Evolutionary conservation across 2,113 vertebrate genomes (phyloP), one percentile per base, ranked within the genome.

Genomic region (Carollia perspicillata): DNA sequence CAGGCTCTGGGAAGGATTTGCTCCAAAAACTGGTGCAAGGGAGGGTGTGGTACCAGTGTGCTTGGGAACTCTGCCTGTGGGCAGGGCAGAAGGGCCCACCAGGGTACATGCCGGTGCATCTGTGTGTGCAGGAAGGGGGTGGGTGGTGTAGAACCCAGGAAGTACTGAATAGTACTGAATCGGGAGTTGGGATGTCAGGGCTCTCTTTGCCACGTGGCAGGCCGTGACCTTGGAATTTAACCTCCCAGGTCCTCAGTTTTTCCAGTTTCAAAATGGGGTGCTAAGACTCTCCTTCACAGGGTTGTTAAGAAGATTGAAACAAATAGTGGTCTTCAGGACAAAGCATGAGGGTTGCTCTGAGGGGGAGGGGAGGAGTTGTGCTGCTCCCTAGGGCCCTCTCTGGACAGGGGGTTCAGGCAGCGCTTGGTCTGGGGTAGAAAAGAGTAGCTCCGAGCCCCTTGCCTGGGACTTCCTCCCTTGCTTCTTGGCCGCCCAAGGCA

Each of bases 401-500:
- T 20, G 65, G 49, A 8, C 51, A 42, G 68, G 12, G 79, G 18
- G 49, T 5, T 65, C 85, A 37, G n/a, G 79, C 28, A 68, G 83
- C 0, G 0, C 26, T 30, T 13, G 65, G 49, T 47, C 51, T 42
- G 71, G 81, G 51, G 40, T 66, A 9, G 55, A 40, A 58, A 2
- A 63, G 71, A 69, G 53, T 55, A 1, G 37, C n/a, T 92, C 94
- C 92, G 80, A 92, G 68, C 69, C 84, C 72, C 68, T 89, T 81
- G 68, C 68, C 92, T 94, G 77, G 18, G 66, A 66, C 92, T 92
- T 33, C 78, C 89, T 84, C 11, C 68, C 93, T 93, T 89, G 68
- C 83, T 91, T 95, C 92, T 71, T 66, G 92, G 93, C 80, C 7
- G 71, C 96, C 87, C 58, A 42, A 74, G 69, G 69, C 84, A 77